Evolutionary conservation across 2,797 vertebrate species (phyloP), one percentile per base, ranked within the genome.

Genomic region (Dromococcyx pavoninus): DNA sequence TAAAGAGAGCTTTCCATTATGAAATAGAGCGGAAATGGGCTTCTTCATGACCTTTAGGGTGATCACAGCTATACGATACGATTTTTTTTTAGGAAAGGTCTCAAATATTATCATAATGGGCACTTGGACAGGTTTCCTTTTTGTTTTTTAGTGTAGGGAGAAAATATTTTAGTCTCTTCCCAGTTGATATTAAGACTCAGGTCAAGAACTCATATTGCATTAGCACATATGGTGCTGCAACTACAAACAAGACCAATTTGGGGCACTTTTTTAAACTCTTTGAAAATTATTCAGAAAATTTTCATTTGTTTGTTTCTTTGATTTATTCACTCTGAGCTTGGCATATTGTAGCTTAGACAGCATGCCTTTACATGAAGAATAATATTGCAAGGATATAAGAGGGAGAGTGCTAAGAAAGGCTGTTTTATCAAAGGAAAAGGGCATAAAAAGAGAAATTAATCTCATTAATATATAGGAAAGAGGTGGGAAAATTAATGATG

Each of bases 401-500:
- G 23, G n/a, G 39, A 78, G 17, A 6, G 14, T 61, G 22, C 13
- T 73, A 92, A 78, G 74, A 70, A 93, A 73, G 27, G 37, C n/a
- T 88, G 17, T 89, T 90, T 25, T 37, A 46, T 56, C 44, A 84
- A 89, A 88, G 33, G 19, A 77, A 83, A 86, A 81, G 4, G 11
- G 17, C 70, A 75, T 41, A 39, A 74, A 80, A 84, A 76, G 71
- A 80, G 48, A 76, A 94, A 89, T 83, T 57, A 86, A 33, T 75
- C n/a, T 84, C 41, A 89, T 77, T 92, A 95, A 83, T 80, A 28
- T 70, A 67, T 50, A 87, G 39, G 27, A 80, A 94, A 71, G 33
- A 73, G 16, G 54, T 87, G 43, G 22, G 28, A 51, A 95, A 95
- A 95, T 74, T 93, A 95, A 95, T 76, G 56, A 93, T 73, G 50